phyloP scores from a whole-genome alignment of 2,888 invertebrate genomes.

The Tricholauxania praeusta region DNA sequence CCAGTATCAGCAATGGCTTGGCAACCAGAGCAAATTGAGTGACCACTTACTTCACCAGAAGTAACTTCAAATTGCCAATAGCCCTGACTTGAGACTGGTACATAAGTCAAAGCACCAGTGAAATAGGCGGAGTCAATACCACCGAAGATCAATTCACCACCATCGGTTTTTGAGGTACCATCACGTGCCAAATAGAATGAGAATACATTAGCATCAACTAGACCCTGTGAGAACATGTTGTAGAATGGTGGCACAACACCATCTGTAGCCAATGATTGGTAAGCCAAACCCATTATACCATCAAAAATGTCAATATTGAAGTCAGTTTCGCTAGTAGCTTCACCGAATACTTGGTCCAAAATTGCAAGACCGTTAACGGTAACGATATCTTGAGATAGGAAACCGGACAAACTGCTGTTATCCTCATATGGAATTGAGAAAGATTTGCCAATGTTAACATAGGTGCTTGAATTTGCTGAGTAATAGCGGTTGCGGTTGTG shows the following conservation, averaged over 20 bases:
- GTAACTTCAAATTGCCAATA: slow-evolving; percentile 98
- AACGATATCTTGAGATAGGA: slow-evolving; percentile 90
- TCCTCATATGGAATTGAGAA: slow-evolving; percentile 96
- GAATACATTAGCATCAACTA: slow-evolving; percentile 81
- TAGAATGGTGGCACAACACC: slow-evolving; percentile 90
- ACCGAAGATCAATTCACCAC: slow-evolving; percentile 90
- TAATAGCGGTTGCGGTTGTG: slow-evolving; percentile 96
- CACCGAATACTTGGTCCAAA: slow-evolving; percentile 88
- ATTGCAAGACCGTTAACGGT: slow-evolving; percentile 77
- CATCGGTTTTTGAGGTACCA: slow-evolving; percentile 73
- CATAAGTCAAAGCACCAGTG: slow-evolving; percentile 73
- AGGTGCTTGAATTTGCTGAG: slow-evolving; percentile 83
- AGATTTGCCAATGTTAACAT: slow-evolving; percentile 85
- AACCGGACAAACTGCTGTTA: slow-evolving; percentile 94
- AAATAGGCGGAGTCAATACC: slow-evolving; percentile 92
- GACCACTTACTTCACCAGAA: slow-evolving; percentile 70
- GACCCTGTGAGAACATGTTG: slow-evolving; percentile 85
- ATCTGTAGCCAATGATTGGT: slow-evolving; percentile 86
- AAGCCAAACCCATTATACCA: slow-evolving; percentile 95
- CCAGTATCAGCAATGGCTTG: slow-evolving; percentile 95
- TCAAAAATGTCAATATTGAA: slow-evolving; percentile 95
- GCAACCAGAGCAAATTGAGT: slow-evolving; percentile 76
- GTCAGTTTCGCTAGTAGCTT: slow-evolving; percentile 93
- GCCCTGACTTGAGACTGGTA: slow-evolving; percentile 82
- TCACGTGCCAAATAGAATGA: slow-evolving; percentile 90